A percentile compares a stretch with the other conserved stretches of the same genome.
phyloP scores from a whole-genome alignment of 2,888 invertebrate genomes.

The Ophion obscuratus region DNA sequence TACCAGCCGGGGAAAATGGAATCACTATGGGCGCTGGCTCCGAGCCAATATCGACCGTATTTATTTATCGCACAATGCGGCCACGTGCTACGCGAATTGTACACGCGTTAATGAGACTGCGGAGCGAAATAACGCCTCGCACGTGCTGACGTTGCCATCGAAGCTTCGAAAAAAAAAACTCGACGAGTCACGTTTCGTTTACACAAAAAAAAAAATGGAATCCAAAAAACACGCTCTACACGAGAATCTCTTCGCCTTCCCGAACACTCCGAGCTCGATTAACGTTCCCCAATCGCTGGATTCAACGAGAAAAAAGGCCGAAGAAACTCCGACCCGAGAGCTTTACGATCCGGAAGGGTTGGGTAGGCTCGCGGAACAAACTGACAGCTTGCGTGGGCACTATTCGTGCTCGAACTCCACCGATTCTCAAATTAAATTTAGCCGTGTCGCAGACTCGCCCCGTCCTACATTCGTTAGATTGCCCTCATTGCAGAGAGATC shows the following conservation, averaged over 20 bases:
- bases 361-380: constrained; percentile 48
- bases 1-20: constrained; percentile 41
- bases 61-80: constrained; percentile 68
- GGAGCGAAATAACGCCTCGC: constrained; percentile 23
- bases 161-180: constrained; percentile 25
- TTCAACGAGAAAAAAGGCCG: neutral
- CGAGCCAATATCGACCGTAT: constrained; percentile 63
- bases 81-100: constrained; percentile 62
- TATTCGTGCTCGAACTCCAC: constrained; percentile 75
- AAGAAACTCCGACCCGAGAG: constrained; percentile 33
- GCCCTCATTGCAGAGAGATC: constrained; percentile 50
- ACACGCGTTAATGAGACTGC: constrained; percentile 25
- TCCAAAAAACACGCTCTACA: neutral
- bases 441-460: constrained; percentile 72
- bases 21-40: constrained; percentile 50
- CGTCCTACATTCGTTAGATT: constrained; percentile 76
- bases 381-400: constrained; percentile 65
- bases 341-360: constrained; percentile 61
- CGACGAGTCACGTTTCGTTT: neutral
- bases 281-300: neutral
- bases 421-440: constrained; percentile 78
- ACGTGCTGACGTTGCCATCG: constrained; percentile 6
- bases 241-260: neutral
- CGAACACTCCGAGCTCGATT: neutral
- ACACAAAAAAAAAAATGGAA: neutral